phyloP scores from a whole-genome alignment of 2,888 invertebrate genomes.

The Antheraea yamamai region DNA sequence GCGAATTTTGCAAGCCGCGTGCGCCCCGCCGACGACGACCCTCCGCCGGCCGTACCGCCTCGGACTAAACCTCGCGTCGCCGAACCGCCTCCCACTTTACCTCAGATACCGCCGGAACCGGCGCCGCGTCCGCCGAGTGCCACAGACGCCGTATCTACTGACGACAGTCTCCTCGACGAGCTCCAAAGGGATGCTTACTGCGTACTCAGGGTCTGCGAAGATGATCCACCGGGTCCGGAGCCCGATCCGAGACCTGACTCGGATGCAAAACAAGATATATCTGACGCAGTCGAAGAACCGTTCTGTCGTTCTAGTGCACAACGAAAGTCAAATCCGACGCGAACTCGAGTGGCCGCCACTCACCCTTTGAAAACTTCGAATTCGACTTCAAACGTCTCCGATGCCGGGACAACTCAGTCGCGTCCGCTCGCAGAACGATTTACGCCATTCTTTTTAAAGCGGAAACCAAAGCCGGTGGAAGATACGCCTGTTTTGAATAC shows the following conservation, averaged over 20 bases:
- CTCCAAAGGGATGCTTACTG: constrained; percentile 68
- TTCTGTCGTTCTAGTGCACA: constrained; percentile 71
- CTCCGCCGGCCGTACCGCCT: constrained; percentile 63
- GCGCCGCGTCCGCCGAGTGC: constrained; percentile 76
- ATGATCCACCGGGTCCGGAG: constrained; percentile 53
- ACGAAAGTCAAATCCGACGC: constrained; percentile 74
- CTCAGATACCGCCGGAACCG: constrained; percentile 78
- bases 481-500: constrained; percentile 42
- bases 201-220: constrained; percentile 71
- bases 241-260: constrained; percentile 18
- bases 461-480: constrained; percentile 65
- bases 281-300: constrained; percentile 46
- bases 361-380: constrained; percentile 69
- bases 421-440: constrained; percentile 69
- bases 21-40: constrained; percentile 45
- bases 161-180: constrained; percentile 74
- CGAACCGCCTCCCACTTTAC: constrained; percentile 24
- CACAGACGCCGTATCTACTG: constrained; percentile 65
- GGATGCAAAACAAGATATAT: background rate
- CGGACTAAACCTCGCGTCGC: constrained; percentile 42
- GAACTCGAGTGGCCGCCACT: constrained; percentile 55
- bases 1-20: constrained; percentile 65
- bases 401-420: constrained; percentile 57
- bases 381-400: constrained; percentile 75
- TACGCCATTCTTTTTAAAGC: constrained; percentile 76